Base-by-base conservation (phyloP, 2,797 vertebrate genomes). In the Gallirallus australis region DNA sequence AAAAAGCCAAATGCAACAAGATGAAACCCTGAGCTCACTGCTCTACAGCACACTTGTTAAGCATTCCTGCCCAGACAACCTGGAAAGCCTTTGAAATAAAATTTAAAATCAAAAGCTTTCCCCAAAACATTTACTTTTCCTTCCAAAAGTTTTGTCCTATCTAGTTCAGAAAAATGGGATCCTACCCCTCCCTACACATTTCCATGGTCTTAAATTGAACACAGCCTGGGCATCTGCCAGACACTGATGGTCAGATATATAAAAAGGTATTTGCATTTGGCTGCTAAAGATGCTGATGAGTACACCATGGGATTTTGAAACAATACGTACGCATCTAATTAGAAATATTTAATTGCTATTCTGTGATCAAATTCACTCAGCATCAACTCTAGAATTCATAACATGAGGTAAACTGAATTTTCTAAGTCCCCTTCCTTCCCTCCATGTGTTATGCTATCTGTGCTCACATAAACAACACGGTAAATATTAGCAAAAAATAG, bases 31-130 rank as follows among this genome's bases (percentile, higher is more conserved):
- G 68, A 92, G 64, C 56, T 84, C 31, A 35, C 45, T 82, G 90
- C 73, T 82, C 70, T 84, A 71, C 25, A 61, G 42, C 31, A 84
- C 48, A 35, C 73, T 88, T 72, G 31, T 91, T 88, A 94, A 91
- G 48, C 66, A 84, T 76, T 86, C 82, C 66, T 50, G 54, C 20
- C n/a, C 42, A 93, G 80, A 76, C 68, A 89, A 79, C 45, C 21
- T 23, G 27, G 30, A 86, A 94, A 86, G 66, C 23, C 54, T 94
- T 78, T 86, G 65, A 91, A 90, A 76, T 53, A 60, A 86, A 86
- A 79, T 69, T 42, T 59, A 37, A 95, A 84, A 89, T 77, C 23
- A 92, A 90, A 95, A 93, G 78, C 48, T 83, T 90, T 68, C 24
- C 53, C 45, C 19, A 63, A 53, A 94, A 75, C 25, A 61, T 48